Conservation (phyloP, 2,113 vertebrate genomes). For the human region GRCh38 chr1:57960001-57960500, state of each 20-base stretch:
- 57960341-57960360: background rate
- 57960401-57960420: background rate
- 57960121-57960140: background rate
- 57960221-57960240: background rate
- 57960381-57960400: background rate
- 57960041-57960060: constrained; percentile 76
- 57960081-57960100: constrained; percentile 12
- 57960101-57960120: background rate
- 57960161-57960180: background rate
- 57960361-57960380: background rate
- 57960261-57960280: background rate
- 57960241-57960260: background rate
- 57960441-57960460: background rate
- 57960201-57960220: background rate
- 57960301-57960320: background rate
- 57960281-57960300: background rate
- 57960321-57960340: background rate
- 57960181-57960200: background rate
- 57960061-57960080: constrained; percentile 59
- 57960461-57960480: background rate
- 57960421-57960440: background rate
- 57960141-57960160: constrained; percentile 23
- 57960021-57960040: constrained; percentile 79
- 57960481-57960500: background rate
- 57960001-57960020: constrained; percentile 82